These are phyloP conservation scores for Leptogaster cylindrica DNA, from an alignment of 2,888 invertebrate species.

Conservation along the genomic window DNA sequence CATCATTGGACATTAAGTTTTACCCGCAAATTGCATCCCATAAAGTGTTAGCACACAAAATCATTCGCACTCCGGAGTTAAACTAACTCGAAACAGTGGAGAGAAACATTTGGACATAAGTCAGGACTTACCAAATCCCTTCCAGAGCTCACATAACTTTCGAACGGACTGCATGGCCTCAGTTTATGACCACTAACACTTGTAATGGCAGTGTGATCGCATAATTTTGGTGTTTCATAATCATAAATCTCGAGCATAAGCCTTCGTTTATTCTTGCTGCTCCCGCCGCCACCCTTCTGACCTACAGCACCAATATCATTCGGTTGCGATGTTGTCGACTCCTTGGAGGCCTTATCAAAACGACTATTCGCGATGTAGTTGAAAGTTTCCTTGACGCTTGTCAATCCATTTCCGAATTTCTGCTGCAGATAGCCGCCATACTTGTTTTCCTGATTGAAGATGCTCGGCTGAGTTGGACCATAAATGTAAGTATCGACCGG, in stretches of 20 bases:
- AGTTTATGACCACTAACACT: slow-evolving; percentile 61
- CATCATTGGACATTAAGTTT: slow-evolving; percentile 39
- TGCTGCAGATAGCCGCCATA: slow-evolving; percentile 60
- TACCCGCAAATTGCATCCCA: slow-evolving; percentile 43
- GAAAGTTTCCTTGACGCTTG: slow-evolving; percentile 58
- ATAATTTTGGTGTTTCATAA: slow-evolving; percentile 76
- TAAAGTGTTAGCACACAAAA: slow-evolving; percentile 22
- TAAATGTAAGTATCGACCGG: slow-evolving; percentile 62
- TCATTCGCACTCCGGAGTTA: slow-evolving; percentile 11
- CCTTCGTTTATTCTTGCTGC: slow-evolving; percentile 60
- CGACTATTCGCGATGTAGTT: slow-evolving; percentile 57
- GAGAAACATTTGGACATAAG: slow-evolving; percentile 21
- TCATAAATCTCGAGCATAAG: slow-evolving; percentile 77
- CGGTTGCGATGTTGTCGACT: slow-evolving; percentile 30
- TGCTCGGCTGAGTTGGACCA: slow-evolving; percentile 62
- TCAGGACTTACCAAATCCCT: slow-evolving; percentile 60
- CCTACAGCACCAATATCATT: slow-evolving; percentile 8
- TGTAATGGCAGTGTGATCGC: slow-evolving; percentile 76
- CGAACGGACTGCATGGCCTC: slow-evolving; percentile 78
- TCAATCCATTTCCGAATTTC: slow-evolving; percentile 52
- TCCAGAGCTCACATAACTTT: slow-evolving; percentile 75
- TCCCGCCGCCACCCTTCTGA: slow-evolving; percentile 48
- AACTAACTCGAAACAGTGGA: slow-evolving; percentile 7
- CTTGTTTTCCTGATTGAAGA: slow-evolving; percentile 62
- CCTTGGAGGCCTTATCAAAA: slow-evolving; percentile 48